Conservation (phyloP, 2,888 invertebrate species). For the Tridacna gigas region DNA sequence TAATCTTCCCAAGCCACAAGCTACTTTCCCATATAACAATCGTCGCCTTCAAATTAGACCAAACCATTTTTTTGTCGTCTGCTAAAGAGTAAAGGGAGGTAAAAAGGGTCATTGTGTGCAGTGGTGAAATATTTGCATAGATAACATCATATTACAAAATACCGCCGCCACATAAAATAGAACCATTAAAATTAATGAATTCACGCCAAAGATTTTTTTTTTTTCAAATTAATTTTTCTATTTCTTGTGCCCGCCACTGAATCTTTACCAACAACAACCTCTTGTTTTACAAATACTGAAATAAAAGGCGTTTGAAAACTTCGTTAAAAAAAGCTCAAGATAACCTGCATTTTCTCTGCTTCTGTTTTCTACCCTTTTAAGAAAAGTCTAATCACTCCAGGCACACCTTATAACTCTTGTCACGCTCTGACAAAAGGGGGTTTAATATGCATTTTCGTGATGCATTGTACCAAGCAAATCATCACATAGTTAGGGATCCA, state of each 20-base stretch:
- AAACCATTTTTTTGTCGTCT: not conserved
- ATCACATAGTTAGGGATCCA: too few species aligned
- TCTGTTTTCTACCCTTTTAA: not conserved
- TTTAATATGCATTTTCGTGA: too few species aligned
- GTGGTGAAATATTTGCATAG: conserved; percentile 15
- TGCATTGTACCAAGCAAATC: too few species aligned
- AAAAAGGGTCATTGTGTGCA: not conserved
- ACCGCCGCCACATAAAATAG: not conserved
- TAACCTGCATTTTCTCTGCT: not conserved
- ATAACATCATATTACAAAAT: conserved; percentile 15
- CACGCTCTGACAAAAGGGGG: too few species aligned
- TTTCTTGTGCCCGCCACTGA: not conserved
- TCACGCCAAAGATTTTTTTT: not conserved
- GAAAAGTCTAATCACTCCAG: too few species aligned
- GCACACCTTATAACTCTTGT: too few species aligned
- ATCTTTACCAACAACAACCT: not conserved
- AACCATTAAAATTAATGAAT: conserved; percentile 6
- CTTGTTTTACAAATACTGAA: not conserved
- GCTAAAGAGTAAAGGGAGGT: not conserved
- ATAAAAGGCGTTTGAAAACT: not conserved
- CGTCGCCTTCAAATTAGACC: not conserved
- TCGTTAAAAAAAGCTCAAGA: too few species aligned
- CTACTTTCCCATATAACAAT: not conserved
- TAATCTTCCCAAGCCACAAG: too few species aligned
- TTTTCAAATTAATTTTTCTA: too few species aligned